These are phyloP conservation scores for Ennomos quercinarius DNA, from an alignment of 2,888 invertebrate genomes.

Conservation along the genomic window DNA sequence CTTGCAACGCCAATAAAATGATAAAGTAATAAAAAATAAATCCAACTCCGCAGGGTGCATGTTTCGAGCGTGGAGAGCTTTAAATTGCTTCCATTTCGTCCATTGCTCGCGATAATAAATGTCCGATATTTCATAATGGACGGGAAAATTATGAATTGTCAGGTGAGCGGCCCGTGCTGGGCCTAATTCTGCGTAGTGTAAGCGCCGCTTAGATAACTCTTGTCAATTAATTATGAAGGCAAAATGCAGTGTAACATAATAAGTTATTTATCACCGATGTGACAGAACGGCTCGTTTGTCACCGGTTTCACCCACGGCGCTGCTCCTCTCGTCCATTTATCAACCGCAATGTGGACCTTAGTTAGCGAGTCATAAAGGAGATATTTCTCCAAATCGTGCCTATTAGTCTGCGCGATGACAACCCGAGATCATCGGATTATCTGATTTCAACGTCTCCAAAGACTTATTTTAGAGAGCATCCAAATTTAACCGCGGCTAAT, in stretches of 20 bases:
- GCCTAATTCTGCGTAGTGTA: constrained; percentile 58
- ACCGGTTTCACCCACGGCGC: constrained; percentile 78
- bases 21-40: constrained; percentile 75
- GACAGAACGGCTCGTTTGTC: constrained; percentile 81
- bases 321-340: constrained; percentile 72
- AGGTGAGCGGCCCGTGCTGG: constrained; percentile 53
- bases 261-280: constrained; percentile 83
- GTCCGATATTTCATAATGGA: constrained; percentile 60
- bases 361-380: constrained; percentile 51
- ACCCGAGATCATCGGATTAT: constrained; percentile 73
- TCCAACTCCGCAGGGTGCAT: constrained; percentile 64
- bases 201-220: constrained; percentile 69
- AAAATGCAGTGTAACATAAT: constrained; percentile 82
- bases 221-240: constrained; percentile 81
- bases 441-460: constrained; percentile 74
- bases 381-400: constrained; percentile 53
- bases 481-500: constrained; percentile 53
- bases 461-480: constrained; percentile 66
- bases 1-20: constrained; percentile 76
- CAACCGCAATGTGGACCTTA: constrained; percentile 67
- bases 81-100: constrained; percentile 65
- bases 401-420: constrained; percentile 76
- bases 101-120: constrained; percentile 61
- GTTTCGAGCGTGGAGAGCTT: constrained; percentile 58
- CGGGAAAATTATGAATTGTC: constrained; percentile 58